Conservation (phyloP, 2,113 vertebrate species). For the Muscicapa adusta region DNA sequence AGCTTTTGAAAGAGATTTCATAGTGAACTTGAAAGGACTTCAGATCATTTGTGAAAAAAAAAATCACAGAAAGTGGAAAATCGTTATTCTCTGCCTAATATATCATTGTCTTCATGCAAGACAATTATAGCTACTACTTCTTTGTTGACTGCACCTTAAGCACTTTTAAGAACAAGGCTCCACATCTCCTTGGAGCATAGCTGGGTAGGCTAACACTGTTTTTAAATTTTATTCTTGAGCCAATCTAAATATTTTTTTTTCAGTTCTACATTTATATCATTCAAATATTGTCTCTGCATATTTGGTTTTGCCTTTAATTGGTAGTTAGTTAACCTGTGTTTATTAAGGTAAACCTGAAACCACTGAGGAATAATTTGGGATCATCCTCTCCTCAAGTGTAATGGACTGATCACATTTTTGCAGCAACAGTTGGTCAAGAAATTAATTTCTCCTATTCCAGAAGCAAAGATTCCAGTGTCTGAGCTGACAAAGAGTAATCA, state of each 20-base stretch:
- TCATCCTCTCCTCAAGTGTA: background rate
- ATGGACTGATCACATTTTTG: background rate
- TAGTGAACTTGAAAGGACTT: background rate
- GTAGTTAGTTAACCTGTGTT: background rate
- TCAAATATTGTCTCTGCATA: background rate
- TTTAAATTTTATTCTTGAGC: background rate
- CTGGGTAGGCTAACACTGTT: background rate
- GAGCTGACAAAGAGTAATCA: background rate
- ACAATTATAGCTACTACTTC: background rate
- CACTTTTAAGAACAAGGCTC: background rate
- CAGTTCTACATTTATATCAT: background rate
- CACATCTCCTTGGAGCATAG: background rate
- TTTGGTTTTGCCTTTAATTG: background rate
- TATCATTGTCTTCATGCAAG: background rate
- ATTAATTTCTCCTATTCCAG: background rate
- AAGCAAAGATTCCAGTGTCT: background rate
- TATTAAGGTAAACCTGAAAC: background rate
- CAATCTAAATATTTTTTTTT: background rate
- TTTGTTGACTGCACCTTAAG: background rate
- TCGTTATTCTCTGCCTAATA: background rate
- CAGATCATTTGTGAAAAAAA: background rate
- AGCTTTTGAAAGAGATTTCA: background rate
- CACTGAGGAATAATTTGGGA: background rate
- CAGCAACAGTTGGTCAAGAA: background rate
- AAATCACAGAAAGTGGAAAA: background rate